Base-by-base conservation (phyloP, 2,888 invertebrate species). In the Drosophila subsilvestris region DNA sequence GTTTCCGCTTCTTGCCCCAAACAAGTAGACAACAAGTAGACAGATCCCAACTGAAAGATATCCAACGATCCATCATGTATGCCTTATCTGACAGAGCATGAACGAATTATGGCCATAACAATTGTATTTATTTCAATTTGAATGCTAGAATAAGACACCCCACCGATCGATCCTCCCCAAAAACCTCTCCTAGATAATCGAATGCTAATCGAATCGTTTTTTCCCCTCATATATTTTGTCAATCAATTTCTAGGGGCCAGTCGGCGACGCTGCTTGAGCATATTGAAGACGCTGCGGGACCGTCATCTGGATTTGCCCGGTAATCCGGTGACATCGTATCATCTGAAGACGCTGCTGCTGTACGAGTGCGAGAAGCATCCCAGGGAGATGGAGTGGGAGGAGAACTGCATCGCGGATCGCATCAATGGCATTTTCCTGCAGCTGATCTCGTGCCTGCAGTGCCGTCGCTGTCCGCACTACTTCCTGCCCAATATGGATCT, bases 361-460 rank as follows among this genome's bases (percentile, higher is more conserved):
- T 98, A 98, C 93, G 98, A 98, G 92, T 98, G 98, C 92, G 98
- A 98, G 93, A 98, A 98, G 91, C 98, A 98, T 92, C 98, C 98
- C 1, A 93, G 97, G 67, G 98, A 98, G 91, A 94, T 96, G 88
- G 98, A 98, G 90, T 98, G 98, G 98, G 98, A 98, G 92, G 98
- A 98, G 91, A 94, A 95, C 5, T 97, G 96, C 78, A 94, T 98
- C 77, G 98, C 97, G 1, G 98, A 98, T 93, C 94, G 98, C 57
- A 96, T 98, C 89, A 98, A 98, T 92, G 98, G 98, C 4, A 98
- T 99, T 75, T 96, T 98, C 81, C 94, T 99, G 74, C 98, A 98
- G 93, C 93, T 99, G 90, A 98, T 99, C 87, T 98, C 98, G 29
- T 98, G 98, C 90, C 94, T 98, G 79, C 98, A 99, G 93, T 98